Evolutionary conservation across 2,113 vertebrate species (phyloP).

Genomic region (Eulacestoma nigropectus): DNA sequence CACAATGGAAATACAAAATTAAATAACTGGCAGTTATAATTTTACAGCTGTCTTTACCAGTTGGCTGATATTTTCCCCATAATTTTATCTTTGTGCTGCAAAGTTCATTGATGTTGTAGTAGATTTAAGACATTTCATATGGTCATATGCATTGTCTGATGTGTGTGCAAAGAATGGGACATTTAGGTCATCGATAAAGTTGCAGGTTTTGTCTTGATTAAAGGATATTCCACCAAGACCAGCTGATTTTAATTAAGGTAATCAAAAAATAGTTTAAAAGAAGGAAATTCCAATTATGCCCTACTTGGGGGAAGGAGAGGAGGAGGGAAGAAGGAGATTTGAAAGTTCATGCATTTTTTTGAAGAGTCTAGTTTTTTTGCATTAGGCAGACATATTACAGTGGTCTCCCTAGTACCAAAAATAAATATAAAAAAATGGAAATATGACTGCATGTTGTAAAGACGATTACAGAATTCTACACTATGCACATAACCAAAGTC

Average conservation of each 20-base stretch:
- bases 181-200: background rate
- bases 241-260: background rate
- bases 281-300: background rate
- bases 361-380: background rate
- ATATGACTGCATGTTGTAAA: background rate
- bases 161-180: background rate
- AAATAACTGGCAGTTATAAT: background rate
- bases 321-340: background rate
- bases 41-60: background rate
- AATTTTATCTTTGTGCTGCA: background rate
- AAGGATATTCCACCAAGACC: background rate
- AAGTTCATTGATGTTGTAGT: background rate
- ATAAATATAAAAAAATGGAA: background rate
- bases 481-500: background rate
- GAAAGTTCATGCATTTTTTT: background rate
- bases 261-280: background rate
- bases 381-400: background rate
- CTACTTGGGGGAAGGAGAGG: accelerated
- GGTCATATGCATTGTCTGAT: background rate
- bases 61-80: background rate
- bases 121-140: background rate
- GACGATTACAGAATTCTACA: background rate
- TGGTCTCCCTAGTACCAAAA: background rate
- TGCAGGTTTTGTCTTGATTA: background rate
- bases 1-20: background rate